These are phyloP conservation scores for Oscheius myriophilus DNA, from an alignment of 2,888 invertebrate species.

Conservation along the genomic window DNA sequence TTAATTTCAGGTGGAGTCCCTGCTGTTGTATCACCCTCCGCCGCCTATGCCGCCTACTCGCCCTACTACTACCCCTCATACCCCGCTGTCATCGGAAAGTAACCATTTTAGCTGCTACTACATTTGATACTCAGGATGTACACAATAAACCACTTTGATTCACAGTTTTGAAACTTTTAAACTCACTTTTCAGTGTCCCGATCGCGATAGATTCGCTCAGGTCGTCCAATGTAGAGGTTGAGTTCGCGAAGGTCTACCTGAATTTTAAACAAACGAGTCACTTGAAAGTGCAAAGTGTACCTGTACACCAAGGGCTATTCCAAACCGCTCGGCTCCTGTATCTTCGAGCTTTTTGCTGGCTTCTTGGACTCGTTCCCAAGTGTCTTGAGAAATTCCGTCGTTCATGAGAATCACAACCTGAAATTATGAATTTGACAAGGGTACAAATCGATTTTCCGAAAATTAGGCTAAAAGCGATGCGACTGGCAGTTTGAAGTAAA, in stretches of 20 bases:
- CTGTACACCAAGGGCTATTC: constrained; percentile 60
- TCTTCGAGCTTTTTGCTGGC: constrained; percentile 42
- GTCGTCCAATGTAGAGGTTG: constrained; percentile 48
- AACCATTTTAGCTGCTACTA: not conserved
- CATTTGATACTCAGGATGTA: too few species aligned
- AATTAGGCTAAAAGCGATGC: too few species aligned
- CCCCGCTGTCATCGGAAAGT: constrained; percentile 12
- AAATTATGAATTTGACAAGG: not conserved
- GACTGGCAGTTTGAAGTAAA: too few species aligned
- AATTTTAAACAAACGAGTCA: too few species aligned
- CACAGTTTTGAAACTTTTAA: too few species aligned
- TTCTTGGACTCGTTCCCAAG: constrained; percentile 52
- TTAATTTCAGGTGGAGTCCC: constrained; percentile 28
- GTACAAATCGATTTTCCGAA: too few species aligned
- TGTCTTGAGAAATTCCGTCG: constrained; percentile 64
- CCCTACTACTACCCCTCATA: constrained; percentile 9
- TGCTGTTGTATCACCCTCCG: constrained; percentile 18
- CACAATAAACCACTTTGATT: too few species aligned
- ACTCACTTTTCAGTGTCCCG: constrained; percentile 33
- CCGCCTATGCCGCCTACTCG: constrained; percentile 18
- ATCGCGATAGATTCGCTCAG: constrained; percentile 57
- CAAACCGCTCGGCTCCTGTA: constrained; percentile 57
- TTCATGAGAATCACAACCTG: constrained; percentile 59
- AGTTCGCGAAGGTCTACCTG: constrained; percentile 48
- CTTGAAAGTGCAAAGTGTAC: too few species aligned